Evolutionary conservation across 2,113 vertebrate genomes (phyloP), one percentile per base, ranked within the genome.

Genomic region (Pionites leucogaster): DNA sequence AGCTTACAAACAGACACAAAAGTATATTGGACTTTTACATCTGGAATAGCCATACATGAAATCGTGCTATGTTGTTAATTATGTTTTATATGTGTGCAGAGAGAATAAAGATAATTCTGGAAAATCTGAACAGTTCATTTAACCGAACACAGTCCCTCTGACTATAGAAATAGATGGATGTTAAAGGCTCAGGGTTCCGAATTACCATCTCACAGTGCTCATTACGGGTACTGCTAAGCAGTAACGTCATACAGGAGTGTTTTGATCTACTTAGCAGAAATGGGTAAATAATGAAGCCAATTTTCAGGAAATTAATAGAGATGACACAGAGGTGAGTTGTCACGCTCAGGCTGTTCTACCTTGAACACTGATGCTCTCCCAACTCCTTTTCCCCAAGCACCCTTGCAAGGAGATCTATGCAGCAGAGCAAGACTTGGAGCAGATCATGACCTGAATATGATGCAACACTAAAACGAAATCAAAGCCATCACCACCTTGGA

Each of bases 211-310:
- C 64, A n/a, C 65, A 52, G 29, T 6, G 35, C 47, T 80, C 52
- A 65, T 78, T 92, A 85, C 17, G 27, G 70, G 49, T 25, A 70
- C 41, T 65, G 57, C 75, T 81, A 49, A 87, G 50, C 82, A 93
- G 55, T 65, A 37, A 35, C 3, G 67, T 44, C 46, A 82, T 7
- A 68, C 14, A 67, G 20, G 71, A 68, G 67, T 18, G 33, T 68
- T 37, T 49, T 39, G 39, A 69, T 93, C 93, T 90, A 74, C 87
- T 72, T 83, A 75, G 49, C 37, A 96, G 41, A 87, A 60, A 85
- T 25, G 39, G 5, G 59, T 67, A 79, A 92, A 93, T 62, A 70
- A 95, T 14, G 44, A 63, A 89, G 28, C 10, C 53, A 75, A 42
- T 71, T 95, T 93, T 47, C 49, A 49, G 70, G 28, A 78, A 79